Base-by-base conservation (phyloP, 2,888 invertebrate genomes). In the Hecatera dysodea region DNA sequence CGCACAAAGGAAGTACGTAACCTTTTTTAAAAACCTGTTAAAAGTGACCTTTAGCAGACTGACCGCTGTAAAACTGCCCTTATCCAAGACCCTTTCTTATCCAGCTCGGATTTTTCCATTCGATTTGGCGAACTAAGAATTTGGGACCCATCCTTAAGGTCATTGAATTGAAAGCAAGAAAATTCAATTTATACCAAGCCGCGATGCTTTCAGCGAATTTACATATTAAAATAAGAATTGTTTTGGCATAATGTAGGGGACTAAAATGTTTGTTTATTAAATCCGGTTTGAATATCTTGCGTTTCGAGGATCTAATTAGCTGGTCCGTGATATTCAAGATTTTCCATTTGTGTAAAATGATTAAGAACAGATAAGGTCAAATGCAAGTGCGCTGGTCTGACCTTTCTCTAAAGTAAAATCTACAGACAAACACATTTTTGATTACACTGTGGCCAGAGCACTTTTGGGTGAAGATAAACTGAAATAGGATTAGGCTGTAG, bases 101-200 rank as follows among this genome's bases (percentile, higher is more conserved):
- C 87, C 85, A 62, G 84, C 85, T 88, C 75, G 83, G 82, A 90
- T 89, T 90, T 92, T 91, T 90, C 90, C 89, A 88, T 87, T 88
- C 87, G 91, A 91, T 91, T 88, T 81, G 81, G 87, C 87, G 81
- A 85, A 87, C 87, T 86, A 82, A 83, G 83, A 85, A 83, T 84
- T 84, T 79, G 85, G 85, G 75, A 69, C 83, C 86, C 86, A 85
- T 83, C 86, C 84, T 80, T 84, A 84, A 87, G 88, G 86, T 84
- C 88, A 85, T 81, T 83, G 86, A 88, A 89, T 88, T 84, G 82
- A 79, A 84, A 83, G 84, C 78, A 83, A 80, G 86, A 85, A 88
- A 89, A 90, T 90, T 89, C 89, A 90, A 90, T 90, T 88, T 88
- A 86, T 87, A 80, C 74, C 72, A 73, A 80, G 83, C 82, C 75